Conservation (phyloP, 2,888 invertebrate genomes). For the Tiliacea citrago region DNA sequence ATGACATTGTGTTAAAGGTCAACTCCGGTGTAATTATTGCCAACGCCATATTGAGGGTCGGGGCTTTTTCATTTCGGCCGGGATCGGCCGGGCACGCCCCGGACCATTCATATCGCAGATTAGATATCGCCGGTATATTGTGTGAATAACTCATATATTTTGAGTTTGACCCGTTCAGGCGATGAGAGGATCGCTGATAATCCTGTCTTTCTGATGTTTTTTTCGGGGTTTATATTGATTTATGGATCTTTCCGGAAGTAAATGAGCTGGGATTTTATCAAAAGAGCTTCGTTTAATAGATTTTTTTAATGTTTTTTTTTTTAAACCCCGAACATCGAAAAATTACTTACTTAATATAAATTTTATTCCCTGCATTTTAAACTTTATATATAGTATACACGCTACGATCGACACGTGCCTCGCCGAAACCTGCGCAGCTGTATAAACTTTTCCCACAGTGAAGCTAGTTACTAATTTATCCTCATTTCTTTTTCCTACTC, state of each 20-base stretch:
- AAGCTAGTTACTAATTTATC: no score
- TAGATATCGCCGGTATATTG: conserved; percentile 72
- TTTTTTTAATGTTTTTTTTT: no score
- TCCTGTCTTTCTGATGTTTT: conserved; percentile 56
- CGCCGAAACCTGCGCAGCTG: no score
- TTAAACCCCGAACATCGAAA: no score
- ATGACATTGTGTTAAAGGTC: conserved; percentile 68
- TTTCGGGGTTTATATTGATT: conserved; percentile 52
- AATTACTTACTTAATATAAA: no score
- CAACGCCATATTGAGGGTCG: conserved; percentile 71
- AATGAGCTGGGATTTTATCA: conserved; percentile 29
- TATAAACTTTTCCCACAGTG: no score
- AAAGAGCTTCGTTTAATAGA: conserved; percentile 12
- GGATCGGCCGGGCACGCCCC: conserved; percentile 62
- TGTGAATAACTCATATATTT: conserved; percentile 68
- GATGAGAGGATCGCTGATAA: conserved; percentile 59
- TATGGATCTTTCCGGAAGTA: conserved; percentile 36
- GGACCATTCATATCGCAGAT: conserved; percentile 74
- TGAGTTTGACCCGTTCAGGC: conserved; percentile 52
- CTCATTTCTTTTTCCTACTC: no score
- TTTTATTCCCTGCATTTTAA: no score
- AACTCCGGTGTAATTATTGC: conserved; percentile 73
- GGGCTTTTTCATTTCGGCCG: conserved; percentile 72
- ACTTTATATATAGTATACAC: no score
- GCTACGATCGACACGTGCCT: no score